Evolutionary conservation across 30 jellyfish, hydroid and myxozoan species (phyloP).

Genomic region (Sanderia malayensis): DNA sequence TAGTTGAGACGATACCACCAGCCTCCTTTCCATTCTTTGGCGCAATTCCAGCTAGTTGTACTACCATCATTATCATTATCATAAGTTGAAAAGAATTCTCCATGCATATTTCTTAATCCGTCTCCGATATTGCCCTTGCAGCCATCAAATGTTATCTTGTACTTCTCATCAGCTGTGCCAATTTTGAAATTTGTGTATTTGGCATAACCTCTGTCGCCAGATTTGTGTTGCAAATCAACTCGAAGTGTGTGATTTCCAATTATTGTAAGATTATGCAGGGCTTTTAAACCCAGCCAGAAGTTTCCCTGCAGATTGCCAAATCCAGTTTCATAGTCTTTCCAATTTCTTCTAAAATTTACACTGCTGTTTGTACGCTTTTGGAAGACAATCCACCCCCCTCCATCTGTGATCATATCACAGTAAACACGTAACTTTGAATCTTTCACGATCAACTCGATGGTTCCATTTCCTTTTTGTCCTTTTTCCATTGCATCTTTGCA

Average conservation of each 20-base stretch:
- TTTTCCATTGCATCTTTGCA: conserved; percentile 4
- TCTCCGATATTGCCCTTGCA: not conserved
- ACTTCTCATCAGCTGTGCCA: not conserved
- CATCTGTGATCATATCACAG: conserved; percentile 54
- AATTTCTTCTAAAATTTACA: conserved; percentile 29
- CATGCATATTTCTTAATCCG: not conserved
- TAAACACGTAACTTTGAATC: not conserved
- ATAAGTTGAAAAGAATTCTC: not conserved
- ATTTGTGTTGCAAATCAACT: not conserved
- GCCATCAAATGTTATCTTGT: not conserved
- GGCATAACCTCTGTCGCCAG: not conserved
- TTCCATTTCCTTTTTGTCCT: not conserved
- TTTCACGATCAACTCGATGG: not conserved
- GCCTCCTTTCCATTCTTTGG: not conserved
- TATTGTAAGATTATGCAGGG: conserved; percentile 28
- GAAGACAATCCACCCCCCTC: conserved; percentile 59
- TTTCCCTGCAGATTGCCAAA: conserved; percentile 45
- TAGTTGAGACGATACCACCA: not conserved
- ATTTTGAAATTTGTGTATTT: conserved; percentile 1
- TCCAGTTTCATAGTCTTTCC: conserved; percentile 42
- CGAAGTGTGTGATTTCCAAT: conserved; percentile 8
- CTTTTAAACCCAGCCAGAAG: conserved; percentile 48
- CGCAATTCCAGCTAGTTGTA: not conserved
- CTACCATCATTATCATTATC: not conserved
- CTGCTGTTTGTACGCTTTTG: conserved; percentile 36